Evolutionary conservation across 23 tunicate genomes (phyloP).

Genomic region (Ciona savignyi): DNA sequence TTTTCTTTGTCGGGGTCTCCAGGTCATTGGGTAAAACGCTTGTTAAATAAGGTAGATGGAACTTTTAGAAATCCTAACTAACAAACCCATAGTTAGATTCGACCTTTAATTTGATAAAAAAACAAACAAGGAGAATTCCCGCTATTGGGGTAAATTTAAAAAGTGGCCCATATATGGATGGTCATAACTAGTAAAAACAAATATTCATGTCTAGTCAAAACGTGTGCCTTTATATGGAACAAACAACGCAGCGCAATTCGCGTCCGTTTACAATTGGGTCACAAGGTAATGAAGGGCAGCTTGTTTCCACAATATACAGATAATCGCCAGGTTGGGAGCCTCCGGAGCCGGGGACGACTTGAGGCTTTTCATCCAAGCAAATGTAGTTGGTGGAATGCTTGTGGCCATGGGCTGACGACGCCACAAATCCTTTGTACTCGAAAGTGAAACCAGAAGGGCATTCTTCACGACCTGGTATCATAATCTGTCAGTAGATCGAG

Average conservation of each 20-base stretch:
- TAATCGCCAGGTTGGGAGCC: slow-evolving; percentile 32
- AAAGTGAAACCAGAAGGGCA: slow-evolving; percentile 19
- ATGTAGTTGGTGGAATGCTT: slow-evolving; percentile 28
- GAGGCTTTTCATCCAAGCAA: slow-evolving; percentile 28
- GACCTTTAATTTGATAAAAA: too few relatives aligned
- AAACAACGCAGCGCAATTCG: slow-evolving; percentile 32
- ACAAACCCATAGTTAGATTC: too few relatives aligned
- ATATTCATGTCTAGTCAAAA: too few relatives aligned
- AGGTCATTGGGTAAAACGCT: too few relatives aligned
- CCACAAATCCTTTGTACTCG: slow-evolving; percentile 23
- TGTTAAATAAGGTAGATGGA: too few relatives aligned
- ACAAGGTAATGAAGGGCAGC: slow-evolving; percentile 28
- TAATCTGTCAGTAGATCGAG: too few relatives aligned
- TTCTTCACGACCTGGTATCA: slow-evolving; percentile 41
- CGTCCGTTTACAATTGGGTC: slow-evolving; percentile 40
- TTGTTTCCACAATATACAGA: slow-evolving; percentile 25
- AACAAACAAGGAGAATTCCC: too few relatives aligned
- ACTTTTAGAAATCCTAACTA: too few relatives aligned
- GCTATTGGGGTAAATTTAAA: too few relatives aligned
- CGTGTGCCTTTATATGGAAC: slow-evolving; percentile 33
- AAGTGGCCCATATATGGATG: too few relatives aligned
- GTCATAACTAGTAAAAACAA: too few relatives aligned
- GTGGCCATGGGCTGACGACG: slow-evolving; percentile 17
- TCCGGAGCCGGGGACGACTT: slow-evolving; percentile 38
- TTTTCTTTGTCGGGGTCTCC: too few relatives aligned